These are phyloP conservation scores for Bradypus variegatus DNA, from an alignment of 2,797 vertebrate genomes.

Conservation along the genomic window DNA sequence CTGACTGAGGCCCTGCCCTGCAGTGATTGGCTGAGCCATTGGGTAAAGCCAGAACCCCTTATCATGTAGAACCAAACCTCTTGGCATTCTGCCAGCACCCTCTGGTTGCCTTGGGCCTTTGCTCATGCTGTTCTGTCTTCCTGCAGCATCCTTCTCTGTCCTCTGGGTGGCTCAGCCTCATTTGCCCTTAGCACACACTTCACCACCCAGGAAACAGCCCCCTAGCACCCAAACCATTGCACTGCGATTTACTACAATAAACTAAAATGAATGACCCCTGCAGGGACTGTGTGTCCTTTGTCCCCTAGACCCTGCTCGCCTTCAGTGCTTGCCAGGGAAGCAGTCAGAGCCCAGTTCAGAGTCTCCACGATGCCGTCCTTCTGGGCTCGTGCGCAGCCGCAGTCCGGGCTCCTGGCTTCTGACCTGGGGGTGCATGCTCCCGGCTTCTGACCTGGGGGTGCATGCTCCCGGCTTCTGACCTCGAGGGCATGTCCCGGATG, in stretches of 20 bases:
- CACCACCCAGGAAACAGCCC: no score
- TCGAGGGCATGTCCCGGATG: no score
- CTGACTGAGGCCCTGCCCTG: neutral
- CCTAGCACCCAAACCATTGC: neutral
- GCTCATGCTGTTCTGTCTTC: neutral
- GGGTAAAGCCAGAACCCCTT: neutral
- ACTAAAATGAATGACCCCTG: accelerated
- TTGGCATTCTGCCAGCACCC: neutral
- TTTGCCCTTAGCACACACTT: neutral
- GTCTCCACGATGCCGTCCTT: no score
- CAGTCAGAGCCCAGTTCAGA: no score
- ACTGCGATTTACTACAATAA: neutral
- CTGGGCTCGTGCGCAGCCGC: no score
- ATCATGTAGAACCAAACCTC: neutral
- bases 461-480: no score
- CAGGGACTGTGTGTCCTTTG: neutral
- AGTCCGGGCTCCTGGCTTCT: no score
- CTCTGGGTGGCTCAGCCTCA: no score
- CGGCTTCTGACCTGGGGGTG: no score
- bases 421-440: no score
- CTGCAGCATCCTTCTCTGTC: neutral
- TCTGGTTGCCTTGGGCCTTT: neutral
- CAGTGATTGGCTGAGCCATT: neutral
- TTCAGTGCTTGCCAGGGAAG: no score
- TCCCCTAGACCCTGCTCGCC: neutral